phyloP scores from a whole-genome alignment of 2,797 vertebrate genomes.

The Helarctos malayanus region DNA sequence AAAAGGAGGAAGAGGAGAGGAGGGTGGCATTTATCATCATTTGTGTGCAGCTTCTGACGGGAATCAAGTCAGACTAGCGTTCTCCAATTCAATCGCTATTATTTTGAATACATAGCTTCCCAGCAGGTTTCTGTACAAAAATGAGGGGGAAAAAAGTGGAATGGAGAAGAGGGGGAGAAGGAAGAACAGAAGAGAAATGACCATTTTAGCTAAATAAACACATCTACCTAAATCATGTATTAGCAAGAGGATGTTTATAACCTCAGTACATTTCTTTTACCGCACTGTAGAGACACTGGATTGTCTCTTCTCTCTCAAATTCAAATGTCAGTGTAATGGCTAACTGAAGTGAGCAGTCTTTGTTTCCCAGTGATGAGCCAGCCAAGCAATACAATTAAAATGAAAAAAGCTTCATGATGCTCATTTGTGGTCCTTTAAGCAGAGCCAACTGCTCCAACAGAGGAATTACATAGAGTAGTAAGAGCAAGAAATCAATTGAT shows the following conservation, averaged over 20 bases:
- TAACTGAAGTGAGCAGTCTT: slow-evolving; percentile 24
- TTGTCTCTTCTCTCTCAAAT: background rate
- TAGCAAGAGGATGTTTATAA: background rate
- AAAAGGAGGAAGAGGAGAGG: accelerated
- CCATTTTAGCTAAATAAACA: background rate
- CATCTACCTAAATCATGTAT: no score
- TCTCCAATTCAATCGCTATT: background rate
- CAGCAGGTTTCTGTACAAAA: background rate
- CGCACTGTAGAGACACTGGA: background rate
- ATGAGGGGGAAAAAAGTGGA: background rate
- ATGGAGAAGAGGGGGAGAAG: background rate
- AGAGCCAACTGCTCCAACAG: background rate
- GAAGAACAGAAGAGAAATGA: background rate
- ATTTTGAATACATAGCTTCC: background rate
- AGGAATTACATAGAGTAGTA: background rate
- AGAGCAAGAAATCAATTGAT: background rate
- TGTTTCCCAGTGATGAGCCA: slow-evolving; percentile 28
- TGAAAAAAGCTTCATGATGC: background rate
- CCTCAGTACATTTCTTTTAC: background rate
- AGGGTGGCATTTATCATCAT: accelerated
- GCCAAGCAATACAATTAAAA: slow-evolving; percentile 34
- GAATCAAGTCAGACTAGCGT: background rate
- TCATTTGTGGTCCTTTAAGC: background rate
- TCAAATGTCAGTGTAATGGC: background rate
- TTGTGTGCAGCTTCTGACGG: background rate